Evolutionary conservation across 2,888 invertebrate genomes (phyloP).

Genomic region (Quadroppia sp.): DNA sequence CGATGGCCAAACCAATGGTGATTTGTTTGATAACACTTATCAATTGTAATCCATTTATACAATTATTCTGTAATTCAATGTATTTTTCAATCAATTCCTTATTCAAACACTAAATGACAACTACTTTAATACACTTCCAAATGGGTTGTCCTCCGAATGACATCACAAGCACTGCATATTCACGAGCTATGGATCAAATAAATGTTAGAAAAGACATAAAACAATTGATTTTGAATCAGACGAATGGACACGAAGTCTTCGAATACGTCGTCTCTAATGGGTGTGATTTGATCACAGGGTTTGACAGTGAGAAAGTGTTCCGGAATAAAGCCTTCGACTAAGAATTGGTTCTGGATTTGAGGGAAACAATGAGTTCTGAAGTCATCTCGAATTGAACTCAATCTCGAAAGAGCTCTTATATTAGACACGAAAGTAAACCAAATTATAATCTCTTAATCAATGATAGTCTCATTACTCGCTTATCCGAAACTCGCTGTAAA

Average conservation of each 20-base stretch:
- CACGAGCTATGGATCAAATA: conserved; percentile 4
- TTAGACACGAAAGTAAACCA: not conserved
- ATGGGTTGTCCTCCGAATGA: conserved; percentile 34
- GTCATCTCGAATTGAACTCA: not conserved
- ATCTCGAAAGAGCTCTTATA: conserved; percentile 29
- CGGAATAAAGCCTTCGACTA: conserved; percentile 34
- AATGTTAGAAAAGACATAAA: not conserved
- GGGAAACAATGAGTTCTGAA: conserved; percentile 33
- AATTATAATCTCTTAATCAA: not conserved
- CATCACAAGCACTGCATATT: conserved; percentile 39
- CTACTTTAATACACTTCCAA: conserved; percentile 31
- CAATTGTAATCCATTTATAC: conserved; percentile 23
- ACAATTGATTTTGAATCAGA: not conserved
- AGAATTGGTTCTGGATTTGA: not conserved
- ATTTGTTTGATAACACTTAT: conserved; percentile 60
- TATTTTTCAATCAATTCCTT: not conserved
- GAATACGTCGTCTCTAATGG: conserved; percentile 3
- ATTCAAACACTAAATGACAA: not conserved
- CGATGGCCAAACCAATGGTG: conserved; percentile 75
- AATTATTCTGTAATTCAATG: conserved; percentile 1
- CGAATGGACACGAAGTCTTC: not conserved
- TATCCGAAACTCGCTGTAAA: conserved; percentile 32
- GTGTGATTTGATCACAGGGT: not conserved
- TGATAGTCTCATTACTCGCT: conserved; percentile 11
- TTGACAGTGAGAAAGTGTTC: not conserved